phyloP scores from a whole-genome alignment of 2,888 invertebrate species.

The Lycophotia porphyrea region DNA sequence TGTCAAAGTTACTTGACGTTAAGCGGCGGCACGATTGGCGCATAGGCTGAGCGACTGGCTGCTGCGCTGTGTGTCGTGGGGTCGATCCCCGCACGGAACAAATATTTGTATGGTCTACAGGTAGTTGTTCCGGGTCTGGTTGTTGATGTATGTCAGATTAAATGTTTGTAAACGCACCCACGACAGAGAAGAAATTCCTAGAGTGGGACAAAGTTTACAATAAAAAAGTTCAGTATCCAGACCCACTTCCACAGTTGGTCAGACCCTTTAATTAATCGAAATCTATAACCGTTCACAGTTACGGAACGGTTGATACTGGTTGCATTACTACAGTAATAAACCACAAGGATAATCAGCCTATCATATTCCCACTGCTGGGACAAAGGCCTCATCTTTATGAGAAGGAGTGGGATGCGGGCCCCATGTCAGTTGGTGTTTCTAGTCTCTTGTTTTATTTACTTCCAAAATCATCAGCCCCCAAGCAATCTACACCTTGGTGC shows the following conservation, averaged over 20 bases:
- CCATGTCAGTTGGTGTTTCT: not conserved
- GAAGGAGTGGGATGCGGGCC: not conserved
- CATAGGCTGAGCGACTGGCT: too few species aligned
- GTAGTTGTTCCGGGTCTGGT: not conserved
- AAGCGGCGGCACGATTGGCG: not conserved
- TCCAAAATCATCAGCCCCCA: constrained; percentile 19
- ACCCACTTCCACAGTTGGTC: not conserved
- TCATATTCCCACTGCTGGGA: not conserved
- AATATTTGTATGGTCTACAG: not conserved
- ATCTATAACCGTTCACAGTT: not conserved
- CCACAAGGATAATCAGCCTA: not conserved
- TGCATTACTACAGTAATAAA: not conserved
- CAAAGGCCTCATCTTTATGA: not conserved
- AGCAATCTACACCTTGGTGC: constrained; percentile 1
- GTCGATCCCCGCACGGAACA: not conserved
- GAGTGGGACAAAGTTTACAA: too few species aligned
- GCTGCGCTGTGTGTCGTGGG: not conserved
- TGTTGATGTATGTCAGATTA: not conserved
- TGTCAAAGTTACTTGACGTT: not conserved
- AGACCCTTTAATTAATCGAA: not conserved
- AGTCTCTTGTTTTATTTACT: not conserved
- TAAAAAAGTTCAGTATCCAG: not conserved
- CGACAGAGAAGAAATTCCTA: too few species aligned
- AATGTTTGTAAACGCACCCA: not conserved
- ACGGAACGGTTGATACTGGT: not conserved